Base-by-base conservation (phyloP, 2,888 invertebrate species). In the Sesamia inferens region DNA sequence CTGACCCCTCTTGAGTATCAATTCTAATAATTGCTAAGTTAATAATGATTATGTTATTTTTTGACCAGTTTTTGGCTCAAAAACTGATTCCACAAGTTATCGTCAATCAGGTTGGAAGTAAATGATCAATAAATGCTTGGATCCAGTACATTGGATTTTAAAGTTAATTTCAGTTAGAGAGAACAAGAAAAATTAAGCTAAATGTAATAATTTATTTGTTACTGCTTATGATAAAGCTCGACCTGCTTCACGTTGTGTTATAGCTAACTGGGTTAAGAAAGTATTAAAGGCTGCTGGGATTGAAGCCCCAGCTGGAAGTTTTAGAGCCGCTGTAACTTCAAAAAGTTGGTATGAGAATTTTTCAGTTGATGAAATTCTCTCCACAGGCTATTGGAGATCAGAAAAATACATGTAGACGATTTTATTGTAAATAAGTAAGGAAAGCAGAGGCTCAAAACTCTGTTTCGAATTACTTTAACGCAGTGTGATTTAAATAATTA, bases 141-240 rank as follows among this genome's bases (percentile, higher is more conserved):
- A 39, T 59, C 39, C 59, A 31, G 59, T 59, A 19, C 19, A 59
- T 39, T 59, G 59, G 59, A 59, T 59, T 59, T 59, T 59, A 59
- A 59, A 59, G 59, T 59, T 59, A 6, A 59, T 59, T 39, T 19
- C 59, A 31, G 39, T 59, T 39, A 19, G 31, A 59, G 19, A 39
- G 2, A 59, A 59, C 59, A 42, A 10, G 42, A 59, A 39, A 59
- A 11, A 54, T 54, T n/a, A n/a, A n/a, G n/a, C n/a, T n/a, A n/a
- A n/a, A n/a, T n/a, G n/a, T n/a, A n/a, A n/a, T n/a, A n/a, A n/a
- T n/a, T n/a, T n/a, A n/a, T n/a, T n/a, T n/a, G n/a, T n/a, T n/a
- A n/a, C n/a, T n/a, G n/a, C n/a, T 54, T 54, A 54, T 54, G n/a
- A n/a, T 54, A n/a, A 54, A 54, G 54, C 54, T 54, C 54, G 54